Base-by-base conservation (phyloP, 2,888 invertebrate genomes). In the Pyralis farinalis region DNA sequence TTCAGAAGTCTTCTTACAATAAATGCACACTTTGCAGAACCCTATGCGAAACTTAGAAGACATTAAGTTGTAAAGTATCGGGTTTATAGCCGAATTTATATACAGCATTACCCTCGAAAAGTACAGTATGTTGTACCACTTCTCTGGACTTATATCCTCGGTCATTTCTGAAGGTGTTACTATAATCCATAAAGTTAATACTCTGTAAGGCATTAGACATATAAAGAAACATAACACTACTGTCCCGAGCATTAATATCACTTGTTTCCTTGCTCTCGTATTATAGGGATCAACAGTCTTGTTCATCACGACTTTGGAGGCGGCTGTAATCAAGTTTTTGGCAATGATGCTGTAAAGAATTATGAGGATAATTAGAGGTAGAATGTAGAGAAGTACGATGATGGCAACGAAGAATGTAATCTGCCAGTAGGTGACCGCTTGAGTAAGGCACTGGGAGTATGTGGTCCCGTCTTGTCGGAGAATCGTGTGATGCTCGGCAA, bases 61-160 rank as follows among this genome's bases (percentile, higher is more conserved):
- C 94, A 97, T 96, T 49, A 97, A 86, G 72, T 97, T 97, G 72
- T 97, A 97, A n/a, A 97, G 85, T 54, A 97, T 94, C 0, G 97
- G 97, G 78, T 97, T 97, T 53, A 96, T 92, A 29, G 96, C 97
- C 2, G 97, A 97, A 77, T 97, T 97, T 47, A 97, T 89, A 65
- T 97, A 97, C 38, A 96, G 86, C 94, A 97, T 95, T 35, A 96
- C 93, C 51, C 97, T 91, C 48, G 95, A 94, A 70, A 96, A 95
- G 72, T 95, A 96, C 22, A 97, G 80, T 35, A 97, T 88, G 63
- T 94, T 95, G 70, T 96, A 95, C 85, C 95, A 97, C 42, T 91
- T 92, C 53, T 96, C 95, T 12, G 94, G 86, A 28, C 95, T 95
- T 9, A 97, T 85, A 37, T 91, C 90, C 31, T 91, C 84, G 28